phyloP scores from a whole-genome alignment of 2,113 vertebrate species.

The Eulemur macaco region DNA sequence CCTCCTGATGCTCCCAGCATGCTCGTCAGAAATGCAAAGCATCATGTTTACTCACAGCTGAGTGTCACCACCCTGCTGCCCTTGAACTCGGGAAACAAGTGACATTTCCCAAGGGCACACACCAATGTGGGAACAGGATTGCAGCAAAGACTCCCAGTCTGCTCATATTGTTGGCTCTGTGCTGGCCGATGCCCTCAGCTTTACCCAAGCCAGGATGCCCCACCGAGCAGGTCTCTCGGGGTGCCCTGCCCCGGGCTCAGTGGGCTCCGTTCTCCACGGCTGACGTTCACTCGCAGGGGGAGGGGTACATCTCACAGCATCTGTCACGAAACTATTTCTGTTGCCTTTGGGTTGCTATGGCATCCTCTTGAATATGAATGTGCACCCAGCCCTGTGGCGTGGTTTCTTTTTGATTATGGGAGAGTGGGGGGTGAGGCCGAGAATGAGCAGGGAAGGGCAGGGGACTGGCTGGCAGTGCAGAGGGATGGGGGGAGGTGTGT shows the following conservation, averaged over 20 bases:
- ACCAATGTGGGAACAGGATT: not conserved
- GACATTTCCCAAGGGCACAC: not conserved
- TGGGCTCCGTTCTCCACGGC: accelerated
- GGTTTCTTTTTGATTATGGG: not conserved
- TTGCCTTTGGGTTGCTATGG: conserved; percentile 49
- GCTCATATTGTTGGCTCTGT: accelerated
- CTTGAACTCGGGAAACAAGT: not conserved
- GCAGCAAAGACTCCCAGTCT: not conserved
- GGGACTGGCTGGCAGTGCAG: not conserved
- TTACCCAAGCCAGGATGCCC: not conserved
- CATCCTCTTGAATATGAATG: not conserved
- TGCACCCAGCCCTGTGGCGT: not conserved
- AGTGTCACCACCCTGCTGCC: not conserved
- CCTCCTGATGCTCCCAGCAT: no score
- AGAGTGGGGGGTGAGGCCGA: no score
- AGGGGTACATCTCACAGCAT: not conserved
- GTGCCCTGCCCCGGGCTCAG: not conserved
- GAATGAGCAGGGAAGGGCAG: not conserved
- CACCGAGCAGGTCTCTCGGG: not conserved
- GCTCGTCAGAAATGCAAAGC: not conserved
- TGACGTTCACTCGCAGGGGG: not conserved
- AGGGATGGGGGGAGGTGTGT: not conserved
- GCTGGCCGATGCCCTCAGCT: not conserved
- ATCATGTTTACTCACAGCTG: no score
- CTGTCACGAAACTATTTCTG: not conserved